phyloP scores from a whole-genome alignment of 2,888 invertebrate genomes.

The Nomada ferruginata region DNA sequence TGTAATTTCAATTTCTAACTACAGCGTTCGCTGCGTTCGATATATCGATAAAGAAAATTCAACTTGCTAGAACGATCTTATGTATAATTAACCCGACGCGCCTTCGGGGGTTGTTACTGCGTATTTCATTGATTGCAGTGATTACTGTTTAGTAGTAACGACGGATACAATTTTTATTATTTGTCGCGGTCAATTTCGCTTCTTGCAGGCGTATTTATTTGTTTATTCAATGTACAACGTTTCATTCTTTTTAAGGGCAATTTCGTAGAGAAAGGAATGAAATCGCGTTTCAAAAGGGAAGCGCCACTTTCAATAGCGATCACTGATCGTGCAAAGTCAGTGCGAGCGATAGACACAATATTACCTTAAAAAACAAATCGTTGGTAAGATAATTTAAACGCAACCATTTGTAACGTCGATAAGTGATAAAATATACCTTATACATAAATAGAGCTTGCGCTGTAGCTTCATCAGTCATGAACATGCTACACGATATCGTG shows the following conservation, averaged over 20 bases:
- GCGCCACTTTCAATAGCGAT: conserved; percentile 50
- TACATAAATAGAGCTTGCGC: conserved; percentile 82
- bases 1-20: background rate
- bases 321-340: conserved; percentile 66
- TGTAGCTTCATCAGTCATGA: conserved; percentile 83
- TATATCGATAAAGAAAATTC: background rate
- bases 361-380: conserved; percentile 55
- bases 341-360: conserved; percentile 55
- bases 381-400: conserved; percentile 64
- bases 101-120: background rate
- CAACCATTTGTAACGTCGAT: conserved; percentile 66
- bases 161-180: background rate
- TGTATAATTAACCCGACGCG: no score
- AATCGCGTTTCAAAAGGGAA: conserved; percentile 12
- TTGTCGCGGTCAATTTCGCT: background rate
- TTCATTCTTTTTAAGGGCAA: conserved; percentile 15
- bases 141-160: background rate
- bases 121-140: background rate
- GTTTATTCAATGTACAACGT: background rate
- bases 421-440: conserved; percentile 78
- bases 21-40: background rate
- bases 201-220: background rate
- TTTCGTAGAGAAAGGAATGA: conserved; percentile 2
- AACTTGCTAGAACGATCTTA: background rate
- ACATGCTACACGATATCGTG: conserved; percentile 81